Conservation (phyloP, 2,113 vertebrate genomes). For the Acrocephalus kingi region DNA sequence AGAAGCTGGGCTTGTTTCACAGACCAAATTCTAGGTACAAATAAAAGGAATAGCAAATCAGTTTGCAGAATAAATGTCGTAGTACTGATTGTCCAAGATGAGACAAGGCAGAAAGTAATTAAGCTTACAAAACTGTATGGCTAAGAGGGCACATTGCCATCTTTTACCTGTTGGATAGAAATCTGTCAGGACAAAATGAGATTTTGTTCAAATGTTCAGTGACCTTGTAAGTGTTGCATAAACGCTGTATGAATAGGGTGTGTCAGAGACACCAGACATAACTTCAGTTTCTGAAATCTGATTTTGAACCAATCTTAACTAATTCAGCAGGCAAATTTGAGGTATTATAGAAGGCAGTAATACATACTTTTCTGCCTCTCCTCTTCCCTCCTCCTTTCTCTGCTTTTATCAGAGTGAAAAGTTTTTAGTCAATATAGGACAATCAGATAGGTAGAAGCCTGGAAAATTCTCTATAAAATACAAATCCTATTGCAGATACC, state of each 20-base stretch:
- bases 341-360: not conserved
- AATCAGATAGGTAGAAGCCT: not conserved
- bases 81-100: not conserved
- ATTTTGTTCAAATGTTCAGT: not conserved
- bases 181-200: not conserved
- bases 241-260: not conserved
- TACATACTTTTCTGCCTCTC: not conserved
- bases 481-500: not conserved
- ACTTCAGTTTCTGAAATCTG: not conserved
- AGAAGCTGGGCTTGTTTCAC: not conserved
- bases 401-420: not conserved
- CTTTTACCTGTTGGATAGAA: not conserved
- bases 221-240: not conserved
- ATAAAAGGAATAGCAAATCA: not conserved
- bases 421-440: not conserved
- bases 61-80: not conserved
- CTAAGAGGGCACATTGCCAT: not conserved
- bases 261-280: not conserved
- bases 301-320: not conserved
- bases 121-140: not conserved
- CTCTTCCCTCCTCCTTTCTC: not conserved
- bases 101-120: not conserved
- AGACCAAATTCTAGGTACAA: not conserved
- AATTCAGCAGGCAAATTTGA: not conserved
- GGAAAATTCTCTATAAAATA: not conserved